Percentiles rank a stretch among this genome's conserved stretches.
Evolutionary conservation across 2,113 vertebrate species (phyloP).

Genomic region (Mus spicilegus): DNA sequence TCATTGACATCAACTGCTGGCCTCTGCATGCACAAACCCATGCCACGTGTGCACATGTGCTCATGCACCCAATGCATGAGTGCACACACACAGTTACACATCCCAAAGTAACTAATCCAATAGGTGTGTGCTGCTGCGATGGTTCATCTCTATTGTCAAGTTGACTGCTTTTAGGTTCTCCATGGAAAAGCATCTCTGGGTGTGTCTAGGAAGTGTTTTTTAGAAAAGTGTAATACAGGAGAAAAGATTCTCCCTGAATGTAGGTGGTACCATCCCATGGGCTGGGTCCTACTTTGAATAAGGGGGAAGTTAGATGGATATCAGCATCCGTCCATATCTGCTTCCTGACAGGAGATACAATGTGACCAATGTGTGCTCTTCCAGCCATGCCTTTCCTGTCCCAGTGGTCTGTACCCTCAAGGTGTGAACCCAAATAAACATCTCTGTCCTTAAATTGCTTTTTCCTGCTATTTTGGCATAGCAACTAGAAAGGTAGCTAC

Average conservation of each 20-base stretch:
- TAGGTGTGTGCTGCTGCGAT: background rate
- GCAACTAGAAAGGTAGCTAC: background rate
- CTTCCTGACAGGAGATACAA: too few species aligned
- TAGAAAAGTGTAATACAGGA: background rate
- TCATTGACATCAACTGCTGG: background rate
- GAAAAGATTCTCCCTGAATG: too few species aligned
- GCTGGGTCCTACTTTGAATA: background rate
- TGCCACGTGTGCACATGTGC: rapidly evolving
- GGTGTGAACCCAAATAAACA: background rate
- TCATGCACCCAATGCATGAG: background rate
- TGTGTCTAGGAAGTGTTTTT: background rate
- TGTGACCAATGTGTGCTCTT: background rate
- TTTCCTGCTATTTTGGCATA: background rate
- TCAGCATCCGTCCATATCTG: background rate
- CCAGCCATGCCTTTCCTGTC: background rate
- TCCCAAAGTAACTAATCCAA: background rate
- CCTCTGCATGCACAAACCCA: background rate
- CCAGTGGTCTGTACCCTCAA: background rate
- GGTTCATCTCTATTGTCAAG: background rate
- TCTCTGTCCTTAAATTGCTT: background rate
- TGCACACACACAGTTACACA: background rate
- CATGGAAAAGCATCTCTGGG: background rate
- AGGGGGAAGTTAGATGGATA: background rate
- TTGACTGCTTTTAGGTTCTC: background rate
- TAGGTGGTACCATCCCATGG: background rate